Conservation (phyloP, 1,140 invertebrate species). For the Teleopsis dalmanni region DNA sequence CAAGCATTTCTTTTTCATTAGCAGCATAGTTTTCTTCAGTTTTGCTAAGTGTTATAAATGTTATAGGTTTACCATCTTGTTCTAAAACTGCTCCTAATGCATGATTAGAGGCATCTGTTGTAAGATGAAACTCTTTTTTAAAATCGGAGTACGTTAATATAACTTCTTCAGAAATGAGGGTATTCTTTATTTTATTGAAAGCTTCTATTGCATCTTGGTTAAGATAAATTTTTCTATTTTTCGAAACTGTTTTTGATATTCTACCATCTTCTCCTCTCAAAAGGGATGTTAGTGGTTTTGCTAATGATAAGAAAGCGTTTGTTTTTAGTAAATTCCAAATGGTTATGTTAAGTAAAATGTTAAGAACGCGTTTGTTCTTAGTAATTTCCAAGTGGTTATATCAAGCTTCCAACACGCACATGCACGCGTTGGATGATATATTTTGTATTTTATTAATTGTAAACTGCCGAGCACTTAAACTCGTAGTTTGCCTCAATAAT, state of each 20-base stretch:
- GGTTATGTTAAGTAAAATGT: too few relatives aligned
- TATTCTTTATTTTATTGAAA: slow-evolving; percentile 10
- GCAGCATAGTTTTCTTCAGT: slow-evolving; percentile 24
- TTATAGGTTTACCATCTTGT: not conserved
- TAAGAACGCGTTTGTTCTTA: too few relatives aligned
- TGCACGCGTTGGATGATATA: too few relatives aligned
- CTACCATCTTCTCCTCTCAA: slow-evolving; percentile 12
- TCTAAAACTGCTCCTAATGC: not conserved
- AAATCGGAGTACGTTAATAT: slow-evolving; percentile 1
- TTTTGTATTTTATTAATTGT: too few relatives aligned
- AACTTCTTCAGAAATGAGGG: not conserved
- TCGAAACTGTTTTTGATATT: slow-evolving; percentile 4
- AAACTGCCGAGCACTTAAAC: too few relatives aligned
- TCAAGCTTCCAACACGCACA: too few relatives aligned
- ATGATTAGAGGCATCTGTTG: slow-evolving; percentile 6
- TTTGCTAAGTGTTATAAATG: slow-evolving; percentile 14
- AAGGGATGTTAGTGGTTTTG: not conserved
- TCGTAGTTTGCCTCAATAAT: too few relatives aligned
- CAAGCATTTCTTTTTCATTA: slow-evolving; percentile 23
- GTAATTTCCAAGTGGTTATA: too few relatives aligned
- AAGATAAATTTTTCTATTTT: slow-evolving; percentile 2
- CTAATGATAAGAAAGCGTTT: too few relatives aligned
- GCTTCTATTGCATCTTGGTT: slow-evolving; percentile 2
- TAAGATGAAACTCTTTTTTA: slow-evolving; percentile 8
- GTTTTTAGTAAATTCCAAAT: too few relatives aligned